Conservation (phyloP, 2,888 invertebrate genomes). For the Trilocha varians region DNA sequence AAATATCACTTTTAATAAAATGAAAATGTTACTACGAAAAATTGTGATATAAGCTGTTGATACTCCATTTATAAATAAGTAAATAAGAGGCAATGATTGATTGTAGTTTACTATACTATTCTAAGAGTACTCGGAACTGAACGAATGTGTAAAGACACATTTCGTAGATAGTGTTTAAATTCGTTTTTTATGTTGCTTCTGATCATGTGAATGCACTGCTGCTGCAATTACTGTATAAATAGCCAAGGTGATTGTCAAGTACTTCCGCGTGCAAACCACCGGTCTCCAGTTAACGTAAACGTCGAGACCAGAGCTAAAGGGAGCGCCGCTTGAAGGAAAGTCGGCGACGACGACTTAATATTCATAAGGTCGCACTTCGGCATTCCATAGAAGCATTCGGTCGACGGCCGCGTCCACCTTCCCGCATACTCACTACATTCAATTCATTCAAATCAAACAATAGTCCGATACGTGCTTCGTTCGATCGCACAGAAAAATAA, state of each 20-base stretch:
- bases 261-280: conserved; percentile 31
- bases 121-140: no score
- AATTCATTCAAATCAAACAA: conserved; percentile 1
- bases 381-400: conserved; percentile 48
- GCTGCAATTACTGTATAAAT: conserved; percentile 8
- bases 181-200: no score
- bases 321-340: conserved; percentile 53
- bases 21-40: no score
- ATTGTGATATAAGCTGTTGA: no score
- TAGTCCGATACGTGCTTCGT: background rate
- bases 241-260: conserved; percentile 25
- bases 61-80: no score
- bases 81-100: no score
- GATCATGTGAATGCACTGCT: background rate
- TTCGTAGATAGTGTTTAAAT: no score
- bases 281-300: conserved; percentile 48
- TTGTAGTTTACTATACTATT: no score
- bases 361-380: conserved; percentile 48
- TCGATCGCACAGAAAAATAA: no score
- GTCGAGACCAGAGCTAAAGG: conserved; percentile 29
- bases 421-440: conserved; percentile 35
- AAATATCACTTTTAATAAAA: no score
- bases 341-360: conserved; percentile 44
- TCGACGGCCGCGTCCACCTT: conserved; percentile 46
- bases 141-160: no score